phyloP scores from a whole-genome alignment of 23 tunicate species.

The Phallusia fumigata region DNA sequence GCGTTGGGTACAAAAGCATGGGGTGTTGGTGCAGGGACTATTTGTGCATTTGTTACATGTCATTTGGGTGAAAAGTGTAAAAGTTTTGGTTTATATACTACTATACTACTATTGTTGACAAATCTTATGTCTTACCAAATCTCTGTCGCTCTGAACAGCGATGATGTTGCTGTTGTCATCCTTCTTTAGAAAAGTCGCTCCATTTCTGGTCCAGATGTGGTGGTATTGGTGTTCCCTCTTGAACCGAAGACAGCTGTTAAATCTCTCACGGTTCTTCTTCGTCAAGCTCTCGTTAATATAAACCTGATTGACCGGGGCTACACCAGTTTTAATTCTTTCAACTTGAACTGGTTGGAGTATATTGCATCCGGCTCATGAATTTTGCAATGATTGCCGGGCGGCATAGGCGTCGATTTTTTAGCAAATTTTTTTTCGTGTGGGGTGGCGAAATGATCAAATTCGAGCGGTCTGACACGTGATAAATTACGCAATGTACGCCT shows the following conservation, averaged over 20 bases:
- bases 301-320: not conserved
- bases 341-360: not conserved
- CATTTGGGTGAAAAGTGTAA: too few relatives aligned
- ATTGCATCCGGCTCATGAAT: not conserved
- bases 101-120: not conserved
- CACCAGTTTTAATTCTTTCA: not conserved
- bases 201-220: slow-evolving; percentile 16
- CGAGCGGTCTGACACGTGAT: too few relatives aligned
- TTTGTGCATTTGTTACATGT: too few relatives aligned
- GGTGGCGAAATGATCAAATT: too few relatives aligned
- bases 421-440: too few relatives aligned
- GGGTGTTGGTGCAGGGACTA: too few relatives aligned
- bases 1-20: too few relatives aligned
- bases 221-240: not conserved
- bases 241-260: not conserved
- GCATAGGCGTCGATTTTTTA: too few relatives aligned
- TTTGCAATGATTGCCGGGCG: too few relatives aligned
- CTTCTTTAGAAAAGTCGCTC: not conserved
- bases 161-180: slow-evolving; percentile 4
- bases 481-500: too few relatives aligned
- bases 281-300: slow-evolving; percentile 6
- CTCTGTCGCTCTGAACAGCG: not conserved
- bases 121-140: not conserved
- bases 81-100: too few relatives aligned
- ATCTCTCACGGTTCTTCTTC: slow-evolving; percentile 13